Conservation (phyloP, 2,797 vertebrate genomes). For the Bufotes viridis region DNA sequence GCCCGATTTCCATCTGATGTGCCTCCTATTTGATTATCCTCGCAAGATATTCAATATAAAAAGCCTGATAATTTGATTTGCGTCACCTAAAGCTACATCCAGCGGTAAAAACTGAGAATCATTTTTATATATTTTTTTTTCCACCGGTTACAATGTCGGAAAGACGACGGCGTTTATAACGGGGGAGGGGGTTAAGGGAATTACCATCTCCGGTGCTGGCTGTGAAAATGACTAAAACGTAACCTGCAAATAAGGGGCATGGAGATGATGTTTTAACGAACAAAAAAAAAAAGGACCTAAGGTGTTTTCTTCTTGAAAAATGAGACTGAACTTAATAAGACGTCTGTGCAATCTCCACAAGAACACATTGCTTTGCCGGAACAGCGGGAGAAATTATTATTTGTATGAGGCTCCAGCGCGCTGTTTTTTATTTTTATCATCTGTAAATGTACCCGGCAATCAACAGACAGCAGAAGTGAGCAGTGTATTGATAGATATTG, state of each 20-base stretch:
- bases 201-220: neutral
- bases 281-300: constrained; percentile 13
- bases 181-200: neutral
- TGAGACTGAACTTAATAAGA: constrained; percentile 36
- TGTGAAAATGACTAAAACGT: constrained; percentile 7
- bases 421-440: constrained; percentile 60
- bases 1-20: neutral
- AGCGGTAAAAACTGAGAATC: neutral
- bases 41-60: constrained; percentile 14
- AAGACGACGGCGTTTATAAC: neutral
- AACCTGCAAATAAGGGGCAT: constrained; percentile 19
- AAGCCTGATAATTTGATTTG: constrained; percentile 1
- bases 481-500: constrained; percentile 29
- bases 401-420: constrained; percentile 46
- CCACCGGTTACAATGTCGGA: neutral
- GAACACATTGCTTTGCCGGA: constrained; percentile 56
- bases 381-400: constrained; percentile 57
- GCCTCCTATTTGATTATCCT: constrained; percentile 32
- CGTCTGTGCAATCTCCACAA: constrained; percentile 55
- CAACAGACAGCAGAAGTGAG: constrained; percentile 58
- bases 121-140: neutral
- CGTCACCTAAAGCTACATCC: constrained; percentile 9
- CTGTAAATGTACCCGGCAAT: constrained; percentile 60
- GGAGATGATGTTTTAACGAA: constrained; percentile 27
- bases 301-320: constrained; percentile 32